phyloP scores from a whole-genome alignment of 2,888 invertebrate species.

The Aphodius granarius region DNA sequence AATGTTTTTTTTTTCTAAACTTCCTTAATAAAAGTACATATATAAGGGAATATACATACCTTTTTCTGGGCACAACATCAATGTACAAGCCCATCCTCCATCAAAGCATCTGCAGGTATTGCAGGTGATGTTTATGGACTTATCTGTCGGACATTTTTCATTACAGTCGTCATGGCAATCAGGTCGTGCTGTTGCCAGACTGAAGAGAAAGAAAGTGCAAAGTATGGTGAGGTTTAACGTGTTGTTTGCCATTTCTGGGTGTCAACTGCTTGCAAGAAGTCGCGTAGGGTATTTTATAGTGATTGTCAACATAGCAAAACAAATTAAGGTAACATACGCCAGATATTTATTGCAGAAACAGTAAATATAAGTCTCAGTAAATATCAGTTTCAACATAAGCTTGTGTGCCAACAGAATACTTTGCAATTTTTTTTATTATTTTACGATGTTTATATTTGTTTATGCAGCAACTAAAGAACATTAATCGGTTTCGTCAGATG shows the following conservation, averaged over 20 bases:
- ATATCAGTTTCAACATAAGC: no score
- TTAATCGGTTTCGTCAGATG: no score
- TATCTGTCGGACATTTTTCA: background rate
- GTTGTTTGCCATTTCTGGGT: background rate
- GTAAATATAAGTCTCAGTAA: no score
- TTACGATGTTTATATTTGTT: background rate
- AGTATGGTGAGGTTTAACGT: background rate
- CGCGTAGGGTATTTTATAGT: background rate
- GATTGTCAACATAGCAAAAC: background rate
- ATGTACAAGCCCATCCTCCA: background rate
- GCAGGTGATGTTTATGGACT: background rate
- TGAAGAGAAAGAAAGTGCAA: background rate
- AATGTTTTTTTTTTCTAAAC: no score
- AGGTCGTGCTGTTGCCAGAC: background rate
- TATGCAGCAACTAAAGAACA: background rate
- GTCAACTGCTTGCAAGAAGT: background rate
- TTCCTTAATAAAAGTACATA: no score
- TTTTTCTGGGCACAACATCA: background rate
- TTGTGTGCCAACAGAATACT: background rate
- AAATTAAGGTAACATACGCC: background rate
- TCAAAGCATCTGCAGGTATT: background rate
- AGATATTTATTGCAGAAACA: no score
- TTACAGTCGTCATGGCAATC: background rate
- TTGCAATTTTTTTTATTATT: background rate
- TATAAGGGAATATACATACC: background rate